Evolutionary conservation across 2,888 invertebrate genomes (phyloP).

Genomic region (Oxyteleia sp.): DNA sequence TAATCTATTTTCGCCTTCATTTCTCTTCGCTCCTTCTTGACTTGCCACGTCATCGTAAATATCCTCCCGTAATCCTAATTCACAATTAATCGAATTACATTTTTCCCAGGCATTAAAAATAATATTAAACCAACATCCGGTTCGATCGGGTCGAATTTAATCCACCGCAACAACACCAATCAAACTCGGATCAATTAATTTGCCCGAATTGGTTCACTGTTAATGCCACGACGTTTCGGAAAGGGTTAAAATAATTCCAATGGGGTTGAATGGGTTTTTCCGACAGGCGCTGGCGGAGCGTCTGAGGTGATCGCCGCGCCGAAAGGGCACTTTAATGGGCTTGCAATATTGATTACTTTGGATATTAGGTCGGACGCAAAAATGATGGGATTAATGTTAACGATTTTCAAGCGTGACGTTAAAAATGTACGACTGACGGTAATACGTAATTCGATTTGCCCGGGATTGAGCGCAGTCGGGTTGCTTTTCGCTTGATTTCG

Average conservation of each 20-base stretch:
- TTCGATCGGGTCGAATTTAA: too few species aligned
- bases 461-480: constrained; percentile 21
- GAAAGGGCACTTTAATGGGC: constrained; percentile 48
- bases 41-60: too few species aligned
- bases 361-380: constrained; percentile 57
- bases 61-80: too few species aligned
- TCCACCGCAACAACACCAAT: constrained; percentile 24
- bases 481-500: constrained; percentile 25
- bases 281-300: not conserved
- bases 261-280: constrained; percentile 40
- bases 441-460: constrained; percentile 49
- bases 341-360: constrained; percentile 60
- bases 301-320: constrained; percentile 22
- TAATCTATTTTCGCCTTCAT: too few species aligned
- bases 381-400: constrained; percentile 61
- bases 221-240: constrained; percentile 31
- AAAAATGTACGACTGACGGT: constrained; percentile 53
- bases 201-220: constrained; percentile 23
- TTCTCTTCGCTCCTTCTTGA: too few species aligned
- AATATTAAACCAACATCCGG: too few species aligned
- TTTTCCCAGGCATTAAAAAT: too few species aligned
- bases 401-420: constrained; percentile 32
- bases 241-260: constrained; percentile 43
- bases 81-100: too few species aligned
- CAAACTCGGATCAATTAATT: constrained; percentile 32